Evolutionary conservation across 2,888 invertebrate genomes (phyloP).

Genomic region (Hypselothyrea guttata): DNA sequence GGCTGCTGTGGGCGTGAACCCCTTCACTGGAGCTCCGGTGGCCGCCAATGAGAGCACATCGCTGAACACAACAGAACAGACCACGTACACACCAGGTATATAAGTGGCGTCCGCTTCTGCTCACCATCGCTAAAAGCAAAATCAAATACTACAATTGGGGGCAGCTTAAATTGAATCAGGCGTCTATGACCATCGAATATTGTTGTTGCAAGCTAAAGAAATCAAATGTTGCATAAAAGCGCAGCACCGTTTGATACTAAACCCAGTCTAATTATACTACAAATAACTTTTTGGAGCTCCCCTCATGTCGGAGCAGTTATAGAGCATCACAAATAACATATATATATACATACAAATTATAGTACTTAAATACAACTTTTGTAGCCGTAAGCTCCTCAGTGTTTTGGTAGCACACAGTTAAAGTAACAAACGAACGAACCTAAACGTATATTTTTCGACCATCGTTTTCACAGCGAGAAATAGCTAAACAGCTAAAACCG

Average conservation of each 20-base stretch:
- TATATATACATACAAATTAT: slow-evolving; percentile 9
- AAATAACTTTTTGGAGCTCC: slow-evolving; percentile 26
- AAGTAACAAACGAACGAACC: slow-evolving; percentile 37
- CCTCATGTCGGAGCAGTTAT: slow-evolving; percentile 22
- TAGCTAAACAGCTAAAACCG: slow-evolving; percentile 13
- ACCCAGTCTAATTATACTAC: slow-evolving; percentile 16
- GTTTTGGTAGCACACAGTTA: slow-evolving; percentile 41
- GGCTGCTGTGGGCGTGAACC: slow-evolving; percentile 81
- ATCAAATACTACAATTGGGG: slow-evolving; percentile 39
- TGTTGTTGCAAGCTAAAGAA: slow-evolving; percentile 58
- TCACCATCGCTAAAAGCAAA: slow-evolving; percentile 18
- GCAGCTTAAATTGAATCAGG: slow-evolving; percentile 50
- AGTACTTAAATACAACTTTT: slow-evolving; percentile 30
- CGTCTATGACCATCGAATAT: slow-evolving; percentile 79
- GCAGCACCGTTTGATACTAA: slow-evolving; percentile 31
- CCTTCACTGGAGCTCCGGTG: slow-evolving; percentile 81
- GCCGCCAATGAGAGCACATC: slow-evolving; percentile 82
- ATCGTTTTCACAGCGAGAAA: slow-evolving; percentile 37
- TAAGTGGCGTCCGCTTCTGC: slow-evolving; percentile 47
- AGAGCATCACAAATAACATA: slow-evolving; percentile 22
- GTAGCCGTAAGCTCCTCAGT: slow-evolving; percentile 30
- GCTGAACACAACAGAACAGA: slow-evolving; percentile 82
- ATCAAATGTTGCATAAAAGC: slow-evolving; percentile 33
- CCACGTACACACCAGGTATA: slow-evolving; percentile 83
- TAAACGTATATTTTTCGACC: slow-evolving; percentile 63